These are phyloP conservation scores for Gadopsis marmoratus DNA, from an alignment of 2,797 vertebrate genomes.

Conservation along the genomic window DNA sequence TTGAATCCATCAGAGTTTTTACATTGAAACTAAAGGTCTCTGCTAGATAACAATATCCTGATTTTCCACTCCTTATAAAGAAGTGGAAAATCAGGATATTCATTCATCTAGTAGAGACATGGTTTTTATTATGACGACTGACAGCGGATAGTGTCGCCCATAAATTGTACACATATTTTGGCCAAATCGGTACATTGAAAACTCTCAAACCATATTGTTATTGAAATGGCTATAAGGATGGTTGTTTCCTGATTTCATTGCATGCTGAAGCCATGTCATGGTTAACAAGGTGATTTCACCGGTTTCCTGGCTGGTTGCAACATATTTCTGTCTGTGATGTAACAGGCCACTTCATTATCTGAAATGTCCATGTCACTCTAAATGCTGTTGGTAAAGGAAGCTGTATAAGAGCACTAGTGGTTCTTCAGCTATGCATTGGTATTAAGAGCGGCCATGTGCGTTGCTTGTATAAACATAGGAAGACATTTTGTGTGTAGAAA, in stretches of 20 bases:
- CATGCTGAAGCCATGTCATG: slow-evolving; percentile 6
- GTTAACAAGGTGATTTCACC: slow-evolving; percentile 29
- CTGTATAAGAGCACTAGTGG: neutral
- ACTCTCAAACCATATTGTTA: neutral
- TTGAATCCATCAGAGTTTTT: slow-evolving; percentile 21
- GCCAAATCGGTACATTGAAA: too few relatives aligned
- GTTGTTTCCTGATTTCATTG: slow-evolving; percentile 3
- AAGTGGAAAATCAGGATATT: slow-evolving; percentile 35
- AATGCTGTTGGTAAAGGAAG: slow-evolving; percentile 24
- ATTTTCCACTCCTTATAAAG: slow-evolving; percentile 38
- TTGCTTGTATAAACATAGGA: slow-evolving; percentile 20
- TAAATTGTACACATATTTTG: neutral
- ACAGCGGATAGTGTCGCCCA: neutral
- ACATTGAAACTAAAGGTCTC: slow-evolving; percentile 17
- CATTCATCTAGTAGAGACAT: neutral
- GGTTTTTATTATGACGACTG: neutral
- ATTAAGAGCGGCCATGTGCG: slow-evolving; percentile 1
- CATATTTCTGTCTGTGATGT: slow-evolving; percentile 28
- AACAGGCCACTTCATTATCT: slow-evolving; percentile 27
- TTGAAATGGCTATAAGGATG: neutral
- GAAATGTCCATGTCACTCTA: neutral
- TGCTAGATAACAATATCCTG: neutral
- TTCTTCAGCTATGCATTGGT: slow-evolving; percentile 18
- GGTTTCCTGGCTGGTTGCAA: slow-evolving; percentile 27
- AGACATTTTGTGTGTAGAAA: neutral